Evolutionary conservation across 2,888 invertebrate genomes (phyloP), one percentile per base, ranked within the genome.

Genomic region (Tenthredo livida): DNA sequence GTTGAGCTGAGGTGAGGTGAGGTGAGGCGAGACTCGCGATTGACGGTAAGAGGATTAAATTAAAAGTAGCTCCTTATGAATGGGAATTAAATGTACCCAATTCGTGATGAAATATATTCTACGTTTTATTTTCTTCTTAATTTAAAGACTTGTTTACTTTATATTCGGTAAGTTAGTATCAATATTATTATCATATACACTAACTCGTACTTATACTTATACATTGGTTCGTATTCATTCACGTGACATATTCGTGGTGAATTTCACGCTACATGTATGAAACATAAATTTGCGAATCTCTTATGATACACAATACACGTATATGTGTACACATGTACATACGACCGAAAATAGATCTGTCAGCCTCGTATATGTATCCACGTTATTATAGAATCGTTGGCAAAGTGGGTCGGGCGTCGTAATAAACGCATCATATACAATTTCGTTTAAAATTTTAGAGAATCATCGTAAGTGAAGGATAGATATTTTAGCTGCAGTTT

Each of bases 41-140:
- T 87, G 87, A 87, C 89, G 89, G 89, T 89, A 90, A 89, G 90
- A 87, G 85, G 87, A 88, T 86, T 37, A 70, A 70, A 70, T 37
- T 84, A 86, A 87, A 87, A 87, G 86, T 88, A 3, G 84, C 87
- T 86, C 85, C 25, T 67, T 40, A 72, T 9, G 33, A 72, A 72
- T 37, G 40, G n/a, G 70, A 37, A 37, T 29, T 37, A 9, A n/a
- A 40, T 9, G 12, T 47, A 47, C 47, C 47, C 12, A 25, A 61
- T 61, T 61, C 10, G 21, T 12, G 9, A 25, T 9, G 21, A 50
- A 61, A 12, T 61, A n/a, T n/a, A n/a, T 25, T 10, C 21, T 25
- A 61, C 25, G 10, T 61, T 25, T 25, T 61, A 61, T 61, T 54
- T 54, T 2, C n/a, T n/a, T n/a, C n/a, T 54, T 6, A 54, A 54